These are phyloP conservation scores for Hafferia zeledoni DNA, from an alignment of 2,797 vertebrate genomes.

Conservation along the genomic window DNA sequence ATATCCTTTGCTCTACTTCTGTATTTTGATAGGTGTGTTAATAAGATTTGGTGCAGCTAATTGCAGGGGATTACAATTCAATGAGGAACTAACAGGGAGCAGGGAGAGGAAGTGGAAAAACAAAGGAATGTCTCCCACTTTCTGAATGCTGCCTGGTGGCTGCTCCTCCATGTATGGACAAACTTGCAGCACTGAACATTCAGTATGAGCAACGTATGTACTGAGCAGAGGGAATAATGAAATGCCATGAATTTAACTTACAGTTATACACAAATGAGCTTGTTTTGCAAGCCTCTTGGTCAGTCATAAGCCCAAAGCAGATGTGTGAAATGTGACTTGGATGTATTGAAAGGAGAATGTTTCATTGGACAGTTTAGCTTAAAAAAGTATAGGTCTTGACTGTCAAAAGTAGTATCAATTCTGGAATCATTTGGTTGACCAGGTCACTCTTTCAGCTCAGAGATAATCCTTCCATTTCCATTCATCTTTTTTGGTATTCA, in stretches of 20 bases:
- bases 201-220: background rate
- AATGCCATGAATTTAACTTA: background rate
- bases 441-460: background rate
- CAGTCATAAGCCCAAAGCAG: background rate
- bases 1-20: background rate
- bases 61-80: background rate
- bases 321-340: background rate
- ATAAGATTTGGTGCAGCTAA: background rate
- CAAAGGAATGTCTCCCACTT: background rate
- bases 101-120: background rate
- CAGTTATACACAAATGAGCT: background rate
- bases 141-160: background rate
- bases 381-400: background rate
- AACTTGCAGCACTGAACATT: background rate
- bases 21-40: background rate
- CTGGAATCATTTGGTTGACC: background rate
- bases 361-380: background rate
- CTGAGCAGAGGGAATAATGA: background rate
- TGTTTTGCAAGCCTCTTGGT: background rate
- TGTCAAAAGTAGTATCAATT: background rate
- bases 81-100: background rate
- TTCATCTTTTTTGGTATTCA: background rate
- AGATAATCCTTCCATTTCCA: background rate
- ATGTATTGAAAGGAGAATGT: background rate
- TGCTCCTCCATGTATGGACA: rapidly evolving